phyloP scores from a whole-genome alignment of 2,797 vertebrate species.

The Toxotes lorentzi region DNA sequence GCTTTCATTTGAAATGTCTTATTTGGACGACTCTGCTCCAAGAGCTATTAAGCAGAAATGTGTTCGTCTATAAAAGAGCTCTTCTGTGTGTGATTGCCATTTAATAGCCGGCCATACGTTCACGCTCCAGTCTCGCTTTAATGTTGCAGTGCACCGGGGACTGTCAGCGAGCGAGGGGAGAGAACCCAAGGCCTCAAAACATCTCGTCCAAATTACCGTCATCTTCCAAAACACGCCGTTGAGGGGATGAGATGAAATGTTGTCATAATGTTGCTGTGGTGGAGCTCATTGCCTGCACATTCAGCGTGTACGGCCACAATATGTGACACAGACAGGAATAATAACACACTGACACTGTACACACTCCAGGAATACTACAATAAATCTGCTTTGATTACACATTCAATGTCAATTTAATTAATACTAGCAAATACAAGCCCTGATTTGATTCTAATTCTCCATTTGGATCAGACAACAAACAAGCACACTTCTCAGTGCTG shows the following conservation, averaged over 20 bases:
- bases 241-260: constrained; percentile 67
- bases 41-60: constrained; percentile 76
- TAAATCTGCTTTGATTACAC: constrained; percentile 28
- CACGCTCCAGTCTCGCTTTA: constrained; percentile 64
- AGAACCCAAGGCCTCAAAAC: constrained; percentile 55
- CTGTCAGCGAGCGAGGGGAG: constrained; percentile 18
- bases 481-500: not conserved
- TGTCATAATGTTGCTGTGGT: constrained; percentile 52
- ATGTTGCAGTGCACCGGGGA: constrained; percentile 60
- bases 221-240: constrained; percentile 60
- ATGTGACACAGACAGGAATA: constrained; percentile 18
- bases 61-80: constrained; percentile 72
- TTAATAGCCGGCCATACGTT: constrained; percentile 78
- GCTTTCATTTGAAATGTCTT: constrained; percentile 69
- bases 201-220: constrained; percentile 71
- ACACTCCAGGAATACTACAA: not conserved
- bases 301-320: constrained; percentile 15
- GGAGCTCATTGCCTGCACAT: constrained; percentile 48
- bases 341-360: not conserved
- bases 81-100: constrained; percentile 74
- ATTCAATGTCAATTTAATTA: constrained; percentile 33
- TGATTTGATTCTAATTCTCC: constrained; percentile 11
- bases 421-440: not conserved
- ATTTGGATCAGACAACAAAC: constrained; percentile 2
- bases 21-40: constrained; percentile 70